phyloP scores from a whole-genome alignment of 2,113 vertebrate species.

The Rhizomys pruinosus region DNA sequence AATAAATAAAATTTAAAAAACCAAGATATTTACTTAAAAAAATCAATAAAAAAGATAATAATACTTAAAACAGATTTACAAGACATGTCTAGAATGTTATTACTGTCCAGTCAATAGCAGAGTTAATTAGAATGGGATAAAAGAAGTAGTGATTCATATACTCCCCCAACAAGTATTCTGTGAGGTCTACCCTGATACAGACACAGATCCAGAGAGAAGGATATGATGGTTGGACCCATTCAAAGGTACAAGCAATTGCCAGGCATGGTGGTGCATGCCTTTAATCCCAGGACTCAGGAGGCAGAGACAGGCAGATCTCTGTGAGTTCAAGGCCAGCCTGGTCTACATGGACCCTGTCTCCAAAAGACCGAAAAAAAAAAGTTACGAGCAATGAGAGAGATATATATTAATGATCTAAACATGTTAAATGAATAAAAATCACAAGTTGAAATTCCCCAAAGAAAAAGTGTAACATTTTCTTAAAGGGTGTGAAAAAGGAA shows the following conservation, averaged over 20 bases:
- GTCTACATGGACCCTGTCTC: no score
- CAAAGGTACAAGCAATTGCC: not conserved
- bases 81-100: not conserved
- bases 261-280: no score
- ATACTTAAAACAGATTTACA: constrained; percentile 3
- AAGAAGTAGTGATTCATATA: not conserved
- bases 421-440: not conserved
- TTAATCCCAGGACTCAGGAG: no score
- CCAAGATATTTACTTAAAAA: no score
- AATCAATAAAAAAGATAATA: not conserved
- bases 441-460: not conserved
- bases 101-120: not conserved
- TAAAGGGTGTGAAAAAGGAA: not conserved
- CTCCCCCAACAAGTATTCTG: not conserved
- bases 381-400: no score
- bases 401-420: not conserved
- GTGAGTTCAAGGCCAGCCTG: no score
- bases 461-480: not conserved
- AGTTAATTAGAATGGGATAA: not conserved
- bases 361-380: no score
- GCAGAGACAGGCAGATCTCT: no score
- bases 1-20: no score
- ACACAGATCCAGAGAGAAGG: not conserved
- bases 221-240: not conserved
- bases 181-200: not conserved